Evolutionary conservation across 2,888 invertebrate genomes (phyloP), one percentile per base, ranked within the genome.

Genomic region (Drosophila birchii): DNA sequence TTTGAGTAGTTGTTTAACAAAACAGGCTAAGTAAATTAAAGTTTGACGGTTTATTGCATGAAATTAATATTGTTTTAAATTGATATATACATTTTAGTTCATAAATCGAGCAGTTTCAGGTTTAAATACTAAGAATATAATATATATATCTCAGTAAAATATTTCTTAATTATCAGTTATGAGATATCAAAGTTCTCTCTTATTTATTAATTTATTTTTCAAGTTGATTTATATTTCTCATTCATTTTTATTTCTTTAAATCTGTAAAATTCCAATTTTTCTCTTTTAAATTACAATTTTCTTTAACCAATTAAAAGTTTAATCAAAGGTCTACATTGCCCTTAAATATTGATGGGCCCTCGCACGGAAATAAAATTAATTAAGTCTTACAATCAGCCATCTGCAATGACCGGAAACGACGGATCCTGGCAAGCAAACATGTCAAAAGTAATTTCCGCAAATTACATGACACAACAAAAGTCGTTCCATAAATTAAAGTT

Each of bases 371-470:
- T 75, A 55, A 83, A 83, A 86, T 83, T 83, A 83, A 88, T 84
- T 88, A 83, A 83, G 72, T 75, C 53, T 72, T 78, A 60, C 78
- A 86, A 78, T 78, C 71, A 69, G 49, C 75, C 73, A 58, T 76
- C 64, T 60, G 62, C 69, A 76, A 64, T 69, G 86, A 64, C 82
- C 68, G 62, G 59, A 75, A 57, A 68, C 54, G 43, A 38, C 32
- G 41, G 55, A 74, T 56, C 47, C 57, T 62, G 54, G 44, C 44
- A 49, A 43, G 55, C 62, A 53, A 68, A 66, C 71, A 80, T 78
- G 71, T 75, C 87, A 84, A 80, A 79, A 86, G 88, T 79, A 75
- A 83, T 88, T 86, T 84, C 87, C 73, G 83, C 68, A 83, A 86
- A 88, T 83, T 88, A 88, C 71, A 81, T 61, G 29, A 66, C 53